Conservation (phyloP, 2,797 vertebrate species). For the Anniella stebbinsi region DNA sequence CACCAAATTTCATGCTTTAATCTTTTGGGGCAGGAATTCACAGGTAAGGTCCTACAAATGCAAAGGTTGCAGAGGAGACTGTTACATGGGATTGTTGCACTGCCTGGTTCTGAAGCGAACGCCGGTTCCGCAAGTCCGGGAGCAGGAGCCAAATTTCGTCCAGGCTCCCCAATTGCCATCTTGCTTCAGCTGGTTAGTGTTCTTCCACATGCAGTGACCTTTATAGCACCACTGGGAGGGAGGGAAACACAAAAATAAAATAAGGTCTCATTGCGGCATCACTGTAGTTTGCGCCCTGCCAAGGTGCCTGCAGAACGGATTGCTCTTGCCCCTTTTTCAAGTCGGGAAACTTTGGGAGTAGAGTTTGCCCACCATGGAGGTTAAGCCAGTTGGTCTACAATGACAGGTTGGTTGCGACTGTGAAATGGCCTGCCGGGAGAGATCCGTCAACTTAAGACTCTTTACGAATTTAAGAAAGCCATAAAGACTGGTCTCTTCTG, state of each 20-base stretch:
- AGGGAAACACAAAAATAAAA: not conserved
- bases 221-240: slow-evolving; percentile 96
- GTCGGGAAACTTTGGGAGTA: not conserved
- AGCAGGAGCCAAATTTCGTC: slow-evolving; percentile 95
- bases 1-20: no score
- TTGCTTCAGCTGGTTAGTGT: slow-evolving; percentile 91
- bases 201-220: slow-evolving; percentile 99
- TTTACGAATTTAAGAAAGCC: no score
- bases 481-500: no score
- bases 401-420: not conserved
- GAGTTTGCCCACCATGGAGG: not conserved
- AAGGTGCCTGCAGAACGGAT: not conserved
- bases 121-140: slow-evolving; percentile 92
- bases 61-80: fast-evolving
- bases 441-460: no score
- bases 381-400: not conserved
- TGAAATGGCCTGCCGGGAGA: no score
- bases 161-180: slow-evolving; percentile 94
- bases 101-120: slow-evolving; percentile 94
- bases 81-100: slow-evolving; percentile 92
- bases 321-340: not conserved
- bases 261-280: not conserved
- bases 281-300: not conserved
- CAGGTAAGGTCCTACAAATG: no score
- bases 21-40: no score